A percentile compares a stretch with the other conserved stretches of the same genome.
phyloP scores from a whole-genome alignment of 2,113 vertebrate species.

The Leiothrix lutea region DNA sequence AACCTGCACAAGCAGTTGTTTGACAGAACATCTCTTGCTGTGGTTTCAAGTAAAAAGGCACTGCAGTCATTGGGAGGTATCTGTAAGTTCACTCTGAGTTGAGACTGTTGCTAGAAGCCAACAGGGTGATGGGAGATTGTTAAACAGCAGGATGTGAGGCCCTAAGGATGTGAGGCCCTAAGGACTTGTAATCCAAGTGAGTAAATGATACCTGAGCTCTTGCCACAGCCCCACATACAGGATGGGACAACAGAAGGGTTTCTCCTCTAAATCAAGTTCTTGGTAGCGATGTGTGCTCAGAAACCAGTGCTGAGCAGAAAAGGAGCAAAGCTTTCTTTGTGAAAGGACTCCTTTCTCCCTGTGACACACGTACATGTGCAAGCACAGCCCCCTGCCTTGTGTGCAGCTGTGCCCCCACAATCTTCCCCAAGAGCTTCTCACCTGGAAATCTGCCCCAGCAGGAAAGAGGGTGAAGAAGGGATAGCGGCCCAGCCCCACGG shows the following conservation, averaged over 20 bases:
- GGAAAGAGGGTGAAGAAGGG: constrained; percentile 87
- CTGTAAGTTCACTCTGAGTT: not conserved
- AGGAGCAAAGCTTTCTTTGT: not conserved
- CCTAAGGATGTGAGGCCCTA: not conserved
- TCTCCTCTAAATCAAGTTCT: not conserved
- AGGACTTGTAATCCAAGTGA: not conserved
- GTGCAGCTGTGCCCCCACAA: not conserved
- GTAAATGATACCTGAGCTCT: not conserved
- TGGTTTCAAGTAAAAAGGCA: not conserved
- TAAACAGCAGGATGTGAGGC: not conserved
- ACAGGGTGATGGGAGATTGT: not conserved
- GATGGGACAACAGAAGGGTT: not conserved
- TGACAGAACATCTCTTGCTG: not conserved
- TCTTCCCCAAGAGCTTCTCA: not conserved
- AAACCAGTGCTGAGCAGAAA: not conserved
- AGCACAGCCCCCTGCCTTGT: no score
- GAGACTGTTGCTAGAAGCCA: not conserved
- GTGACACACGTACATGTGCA: no score
- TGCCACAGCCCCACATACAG: not conserved
- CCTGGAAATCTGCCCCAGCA: constrained; percentile 61
- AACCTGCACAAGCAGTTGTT: not conserved
- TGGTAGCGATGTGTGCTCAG: not conserved
- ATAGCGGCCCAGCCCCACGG: constrained; percentile 60
- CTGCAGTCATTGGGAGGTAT: not conserved
- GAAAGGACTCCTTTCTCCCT: not conserved